Percentiles rank a stretch among this genome's conserved stretches.
Conservation (phyloP, 2,888 invertebrate genomes). For the Drosophila macrospina region DNA sequence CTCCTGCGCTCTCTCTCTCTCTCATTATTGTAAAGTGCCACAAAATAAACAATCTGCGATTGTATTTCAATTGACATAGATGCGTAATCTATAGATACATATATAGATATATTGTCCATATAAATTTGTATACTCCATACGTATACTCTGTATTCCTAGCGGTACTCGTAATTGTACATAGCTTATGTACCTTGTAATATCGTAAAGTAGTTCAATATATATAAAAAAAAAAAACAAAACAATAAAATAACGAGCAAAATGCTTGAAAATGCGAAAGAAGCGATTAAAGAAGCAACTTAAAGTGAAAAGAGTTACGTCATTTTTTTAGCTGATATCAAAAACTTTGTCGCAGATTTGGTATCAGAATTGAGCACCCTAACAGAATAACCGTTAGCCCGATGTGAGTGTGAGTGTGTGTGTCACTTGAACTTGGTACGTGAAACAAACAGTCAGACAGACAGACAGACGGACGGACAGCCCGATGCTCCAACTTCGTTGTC, state of each 20-base stretch:
- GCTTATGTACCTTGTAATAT: slow-evolving; percentile 9
- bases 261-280: slow-evolving; percentile 48
- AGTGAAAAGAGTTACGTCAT: slow-evolving; percentile 84
- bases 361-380: slow-evolving; percentile 84
- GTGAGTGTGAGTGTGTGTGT: slow-evolving; percentile 27
- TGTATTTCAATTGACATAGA: slow-evolving; percentile 35
- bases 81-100: slow-evolving; percentile 13
- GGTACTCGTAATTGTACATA: slow-evolving; percentile 19
- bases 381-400: slow-evolving; percentile 14
- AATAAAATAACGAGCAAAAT: slow-evolving; percentile 63
- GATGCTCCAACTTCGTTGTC: slow-evolving; percentile 18
- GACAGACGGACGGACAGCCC: neutral
- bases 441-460: slow-evolving; percentile 13
- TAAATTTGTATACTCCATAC: slow-evolving; percentile 7
- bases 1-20: slow-evolving; percentile 30
- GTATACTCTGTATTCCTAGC: slow-evolving; percentile 20
- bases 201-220: slow-evolving; percentile 23
- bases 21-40: slow-evolving; percentile 41
- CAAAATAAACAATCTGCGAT: slow-evolving; percentile 1
- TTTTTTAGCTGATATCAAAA: slow-evolving; percentile 85
- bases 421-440: slow-evolving; percentile 67
- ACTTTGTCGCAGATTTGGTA: slow-evolving; percentile 85
- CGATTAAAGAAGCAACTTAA: slow-evolving; percentile 61
- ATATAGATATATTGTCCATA: slow-evolving; percentile 4
- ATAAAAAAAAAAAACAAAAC: slow-evolving; percentile 19